Base-by-base conservation (phyloP, 2,113 vertebrate genomes). In the Meleagris gallopavo region DNA sequence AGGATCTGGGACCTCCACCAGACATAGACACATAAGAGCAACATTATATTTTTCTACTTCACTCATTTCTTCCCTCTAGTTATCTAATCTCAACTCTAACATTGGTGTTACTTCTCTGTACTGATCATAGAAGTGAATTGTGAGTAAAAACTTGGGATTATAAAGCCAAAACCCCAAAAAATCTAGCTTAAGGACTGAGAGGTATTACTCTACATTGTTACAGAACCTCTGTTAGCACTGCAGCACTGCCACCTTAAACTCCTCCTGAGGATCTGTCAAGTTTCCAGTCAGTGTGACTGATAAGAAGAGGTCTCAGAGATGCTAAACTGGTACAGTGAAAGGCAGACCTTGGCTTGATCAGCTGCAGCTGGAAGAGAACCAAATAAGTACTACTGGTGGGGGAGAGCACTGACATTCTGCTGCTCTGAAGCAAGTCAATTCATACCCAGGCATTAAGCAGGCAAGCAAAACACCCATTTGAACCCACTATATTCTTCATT, bases 361-460 rank as follows among this genome's bases (percentile, higher is more conserved):
- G 43, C 0, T 55, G 52, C 17, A 84, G 24, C 3, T 85, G 67
- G 72, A 89, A 79, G 41, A 94, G 38, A 88, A 9, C 29, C 48
- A 82, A 6, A 34, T 36, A 80, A 74, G 2, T 71, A 64, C 7
- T n/a, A 40, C 7, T 4, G 2, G 38, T 73, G 32, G 43, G 21
- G 32, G 67, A 69, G 78, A 72, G 9, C 52, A 54, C 4, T 54
- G 27, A 30, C 52, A 54, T 29, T 17, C 27, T 29, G 15, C 50
- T 52, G 27, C 10, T 19, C 30, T 19, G 54, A 82, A 86, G 54
- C 18, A n/a, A 86, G 64, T 25, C 75, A 92, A 90, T 50, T n/a
- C 64, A 82, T 21, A n/a, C 14, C 24, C 0, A 0, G 27, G 13
- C 12, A 78, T 18, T 30, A 89, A 10, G 17, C 57, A 61, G 30